Percentiles rank a stretch among this genome's conserved stretches.
These are phyloP conservation scores for Aviceda subcristata DNA, from an alignment of 2,113 vertebrate genomes.

Conservation along the genomic window DNA sequence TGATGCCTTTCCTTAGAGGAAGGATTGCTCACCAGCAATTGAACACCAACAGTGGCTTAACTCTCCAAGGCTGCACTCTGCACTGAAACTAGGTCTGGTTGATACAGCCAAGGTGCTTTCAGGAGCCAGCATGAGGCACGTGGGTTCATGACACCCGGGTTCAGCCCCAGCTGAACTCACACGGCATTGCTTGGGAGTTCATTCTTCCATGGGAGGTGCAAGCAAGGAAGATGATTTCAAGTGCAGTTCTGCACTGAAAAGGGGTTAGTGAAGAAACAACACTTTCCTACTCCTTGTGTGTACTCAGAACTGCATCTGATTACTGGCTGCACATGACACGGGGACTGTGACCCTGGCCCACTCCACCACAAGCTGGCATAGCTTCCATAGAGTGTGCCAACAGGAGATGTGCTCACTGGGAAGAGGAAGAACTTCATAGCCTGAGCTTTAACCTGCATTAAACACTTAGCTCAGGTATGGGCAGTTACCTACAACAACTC, in stretches of 20 bases:
- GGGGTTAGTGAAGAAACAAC: neutral
- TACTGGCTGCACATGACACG: rapidly evolving
- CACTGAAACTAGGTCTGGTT: neutral
- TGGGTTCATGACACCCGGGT: neutral
- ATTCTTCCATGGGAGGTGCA: neutral
- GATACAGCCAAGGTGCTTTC: neutral
- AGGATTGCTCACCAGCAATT: neutral
- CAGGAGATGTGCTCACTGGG: rapidly evolving
- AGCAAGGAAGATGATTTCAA: neutral
- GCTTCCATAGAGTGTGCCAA: neutral
- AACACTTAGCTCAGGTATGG: neutral
- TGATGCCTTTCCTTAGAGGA: neutral
- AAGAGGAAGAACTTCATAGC: neutral
- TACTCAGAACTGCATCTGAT: neutral
- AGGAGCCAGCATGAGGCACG: neutral
- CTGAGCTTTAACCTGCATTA: neutral
- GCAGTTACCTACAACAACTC: neutral
- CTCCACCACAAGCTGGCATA: neutral
- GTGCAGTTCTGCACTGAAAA: neutral
- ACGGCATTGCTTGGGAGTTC: neutral
- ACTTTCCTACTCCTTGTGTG: neutral
- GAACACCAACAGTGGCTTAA: neutral
- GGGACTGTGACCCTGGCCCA: rapidly evolving
- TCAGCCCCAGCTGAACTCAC: neutral
- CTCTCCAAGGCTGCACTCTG: neutral